phyloP scores from a whole-genome alignment of 1,140 invertebrate genomes.

The Chironomus tepperi region DNA sequence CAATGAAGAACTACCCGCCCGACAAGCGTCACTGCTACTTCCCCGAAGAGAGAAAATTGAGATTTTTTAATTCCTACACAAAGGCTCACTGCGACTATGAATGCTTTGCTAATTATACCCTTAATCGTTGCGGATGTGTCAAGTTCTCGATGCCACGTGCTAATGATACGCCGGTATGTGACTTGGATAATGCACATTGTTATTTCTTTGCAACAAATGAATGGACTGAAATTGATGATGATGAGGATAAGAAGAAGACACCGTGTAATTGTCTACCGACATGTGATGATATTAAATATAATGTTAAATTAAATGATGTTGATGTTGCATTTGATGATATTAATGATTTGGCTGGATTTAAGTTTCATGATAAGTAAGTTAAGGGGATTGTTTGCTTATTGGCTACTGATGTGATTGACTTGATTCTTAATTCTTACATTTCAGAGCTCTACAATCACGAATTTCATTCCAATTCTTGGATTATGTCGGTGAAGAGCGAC shows the following conservation, averaged over 20 bases:
- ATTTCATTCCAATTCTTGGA: not conserved
- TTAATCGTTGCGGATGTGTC: constrained; percentile 54
- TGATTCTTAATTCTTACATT: not conserved
- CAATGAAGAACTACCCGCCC: constrained; percentile 25
- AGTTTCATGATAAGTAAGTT: not conserved
- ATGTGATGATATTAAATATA: not conserved
- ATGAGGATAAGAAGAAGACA: not conserved
- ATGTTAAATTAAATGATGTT: constrained; percentile 1
- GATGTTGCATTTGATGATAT: not conserved
- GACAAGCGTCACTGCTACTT: constrained; percentile 54
- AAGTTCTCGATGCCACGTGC: constrained; percentile 60
- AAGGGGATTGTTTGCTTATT: not conserved
- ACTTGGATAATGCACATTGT: not conserved
- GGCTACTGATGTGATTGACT: too few relatives aligned
- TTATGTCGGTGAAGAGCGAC: not conserved
- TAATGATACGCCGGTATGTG: not conserved
- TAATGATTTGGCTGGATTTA: not conserved
- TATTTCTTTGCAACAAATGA: not conserved
- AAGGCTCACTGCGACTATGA: constrained; percentile 67
- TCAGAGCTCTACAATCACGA: not conserved
- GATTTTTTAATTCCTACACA: constrained; percentile 59
- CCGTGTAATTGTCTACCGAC: not conserved
- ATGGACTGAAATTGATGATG: constrained; percentile 2
- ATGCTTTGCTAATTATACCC: constrained; percentile 64
- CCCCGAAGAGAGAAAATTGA: constrained; percentile 48